Conservation (phyloP, 2,113 vertebrate genomes). For the Strigops habroptila region DNA sequence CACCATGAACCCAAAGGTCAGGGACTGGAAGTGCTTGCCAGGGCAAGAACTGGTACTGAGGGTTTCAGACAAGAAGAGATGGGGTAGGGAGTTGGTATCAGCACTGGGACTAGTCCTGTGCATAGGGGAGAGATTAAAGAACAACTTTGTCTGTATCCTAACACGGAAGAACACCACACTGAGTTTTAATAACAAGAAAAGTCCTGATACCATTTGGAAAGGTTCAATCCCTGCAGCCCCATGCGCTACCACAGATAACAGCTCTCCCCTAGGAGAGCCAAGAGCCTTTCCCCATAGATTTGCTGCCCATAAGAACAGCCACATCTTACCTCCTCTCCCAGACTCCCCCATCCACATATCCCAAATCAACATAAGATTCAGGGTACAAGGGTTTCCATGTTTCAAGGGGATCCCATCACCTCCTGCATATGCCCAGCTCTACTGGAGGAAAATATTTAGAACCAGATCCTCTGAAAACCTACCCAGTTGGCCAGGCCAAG, state of each 20-base stretch:
- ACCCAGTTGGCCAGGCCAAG: background rate
- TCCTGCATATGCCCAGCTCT: no score
- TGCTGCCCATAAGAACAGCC: background rate
- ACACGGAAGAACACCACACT: fast-evolving
- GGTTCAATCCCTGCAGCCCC: background rate
- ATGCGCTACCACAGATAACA: background rate
- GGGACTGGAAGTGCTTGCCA: background rate
- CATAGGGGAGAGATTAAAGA: background rate
- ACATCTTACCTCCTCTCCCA: background rate
- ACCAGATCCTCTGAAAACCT: background rate
- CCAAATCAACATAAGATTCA: background rate
- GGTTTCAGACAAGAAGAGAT: background rate
- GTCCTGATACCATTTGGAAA: background rate
- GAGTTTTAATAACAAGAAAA: background rate
- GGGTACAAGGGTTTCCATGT: background rate
- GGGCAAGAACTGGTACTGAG: background rate
- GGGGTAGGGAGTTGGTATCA: background rate
- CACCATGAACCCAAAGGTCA: background rate
- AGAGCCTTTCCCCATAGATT: background rate
- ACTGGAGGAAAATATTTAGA: background rate
- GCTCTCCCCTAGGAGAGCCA: background rate
- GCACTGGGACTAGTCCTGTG: background rate
- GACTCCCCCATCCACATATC: fast-evolving
- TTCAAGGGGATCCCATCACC: background rate
- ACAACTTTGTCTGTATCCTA: background rate